Base-by-base conservation (phyloP, 53 echinoderm and acorn worm species). In the Echinometra lucunter region DNA sequence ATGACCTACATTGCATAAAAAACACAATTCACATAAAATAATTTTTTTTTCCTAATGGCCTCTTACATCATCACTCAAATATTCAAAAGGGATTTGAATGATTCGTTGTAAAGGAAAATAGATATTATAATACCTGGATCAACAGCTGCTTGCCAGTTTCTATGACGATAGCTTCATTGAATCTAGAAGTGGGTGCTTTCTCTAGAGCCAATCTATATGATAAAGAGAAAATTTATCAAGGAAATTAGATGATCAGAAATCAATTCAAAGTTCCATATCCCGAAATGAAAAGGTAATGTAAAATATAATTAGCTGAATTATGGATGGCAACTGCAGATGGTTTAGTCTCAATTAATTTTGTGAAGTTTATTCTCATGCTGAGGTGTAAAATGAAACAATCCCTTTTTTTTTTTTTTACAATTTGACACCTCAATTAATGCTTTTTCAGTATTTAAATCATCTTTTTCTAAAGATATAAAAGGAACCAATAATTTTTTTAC, bases 131-230 rank as follows among this genome's bases (percentile, higher is more conserved):
- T 78, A 96, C 96, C 96, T 96, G 96, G 78, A 96, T 74, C 37
- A 96, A 95, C 32, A 96, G 95, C 92, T 95, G 95, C 78, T 96
- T 96, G 67, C 96, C 95, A 0, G 95, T 95, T 58, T 96, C 96
- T 21, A 89, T 82, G 93, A 57, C 57, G 18, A 53, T 95, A 2
- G 44, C 38, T 21, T 95, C 93, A 66, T n/a, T 95, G 27, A 45
- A 32, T 37, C n/a, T 57, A 13, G 55, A 66, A 44, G 16, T 92
- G 9, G 89, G 37, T 27, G 93, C 66, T 89, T 93, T 74, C 57
- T 95, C 96, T 66, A 92, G 67, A 66, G 81, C 89, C 89, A 95
- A 75, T 93, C 96, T 96, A 69, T 21, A 42, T 58, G 88, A 16
- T 28, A 90, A 12, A 23, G 45, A 25, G 2, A 78, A 78, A 21